Base-by-base conservation (phyloP, 2,113 vertebrate species). In the Dascyllus trimaculatus region DNA sequence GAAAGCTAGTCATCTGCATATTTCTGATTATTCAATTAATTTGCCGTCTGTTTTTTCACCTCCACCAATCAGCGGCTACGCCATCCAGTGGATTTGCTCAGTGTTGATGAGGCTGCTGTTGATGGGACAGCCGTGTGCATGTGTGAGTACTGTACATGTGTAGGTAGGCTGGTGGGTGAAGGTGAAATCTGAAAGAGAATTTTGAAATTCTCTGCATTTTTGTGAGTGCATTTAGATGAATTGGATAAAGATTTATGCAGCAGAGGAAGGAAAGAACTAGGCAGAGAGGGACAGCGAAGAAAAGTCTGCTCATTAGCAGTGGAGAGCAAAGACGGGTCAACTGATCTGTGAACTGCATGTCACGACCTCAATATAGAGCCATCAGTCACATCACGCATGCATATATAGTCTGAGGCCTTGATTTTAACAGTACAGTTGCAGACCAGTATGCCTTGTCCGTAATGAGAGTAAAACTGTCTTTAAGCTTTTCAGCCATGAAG, bases 21-120 rank as follows among this genome's bases (percentile, higher is more conserved):
- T 90, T 89, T 91, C 63, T 89, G 88, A 91, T 93, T 91, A 86
- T 93, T 91, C 83, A 91, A 82, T 92, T 91, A 88, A 85, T 89
- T 84, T 88, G 46, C 81, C 67, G 45, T 60, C 53, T 88, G 73
- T 77, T 72, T 67, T 52, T 58, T 62, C 24, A 29, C n/a, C 69
- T 45, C 45, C 63, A 78, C 49, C 64, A 85, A 70, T 86, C 81
- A 85, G 71, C 43, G 48, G 71, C 71, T 40, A 1, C 54, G 46
- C 51, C 40, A 18, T 67, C 35, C 65, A 53, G 29, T 32, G 6
- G 69, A 57, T 56, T 52, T 54, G 40, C 49, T 32, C 25, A 15
- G 63, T 52, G 51, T 25, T 68, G 63, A 25, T 61, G 64, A 21
- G 22, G 32, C 19, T 60, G 60, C 22, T 45, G 10, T 25, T 49